phyloP scores from a whole-genome alignment of 2,113 vertebrate species.

The Phaethornis superciliosus region DNA sequence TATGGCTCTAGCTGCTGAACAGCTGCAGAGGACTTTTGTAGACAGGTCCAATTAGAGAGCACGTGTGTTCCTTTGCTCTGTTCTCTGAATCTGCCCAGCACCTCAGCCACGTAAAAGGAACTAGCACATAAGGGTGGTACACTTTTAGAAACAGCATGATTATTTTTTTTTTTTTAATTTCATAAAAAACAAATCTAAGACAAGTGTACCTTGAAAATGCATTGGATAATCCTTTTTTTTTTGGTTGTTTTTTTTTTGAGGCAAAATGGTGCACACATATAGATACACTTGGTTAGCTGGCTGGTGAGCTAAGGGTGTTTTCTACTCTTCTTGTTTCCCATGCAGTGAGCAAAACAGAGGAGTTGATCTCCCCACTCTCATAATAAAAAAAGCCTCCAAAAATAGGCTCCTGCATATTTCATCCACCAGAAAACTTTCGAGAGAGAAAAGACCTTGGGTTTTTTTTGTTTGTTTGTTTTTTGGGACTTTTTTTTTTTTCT shows the following conservation, averaged over 20 bases:
- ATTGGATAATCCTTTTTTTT: neutral
- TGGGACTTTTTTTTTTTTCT: neutral
- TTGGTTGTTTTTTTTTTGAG: neutral
- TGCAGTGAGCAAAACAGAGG: neutral
- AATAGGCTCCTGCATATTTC: conserved; percentile 32
- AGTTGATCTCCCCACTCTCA: neutral
- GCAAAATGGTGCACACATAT: neutral
- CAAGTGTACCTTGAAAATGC: neutral
- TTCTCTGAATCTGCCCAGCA: neutral
- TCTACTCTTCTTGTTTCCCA: neutral
- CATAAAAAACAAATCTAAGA: neutral
- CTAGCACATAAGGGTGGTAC: fast-evolving
- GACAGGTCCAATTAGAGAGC: neutral
- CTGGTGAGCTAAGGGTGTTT: neutral
- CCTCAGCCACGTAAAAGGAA: fast-evolving
- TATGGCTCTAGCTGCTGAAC: neutral
- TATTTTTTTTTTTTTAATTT: neutral
- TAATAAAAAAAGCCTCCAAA: neutral
- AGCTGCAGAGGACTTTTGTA: neutral
- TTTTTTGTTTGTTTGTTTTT: neutral
- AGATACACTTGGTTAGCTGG: neutral
- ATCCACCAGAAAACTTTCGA: neutral
- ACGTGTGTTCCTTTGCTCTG: neutral
- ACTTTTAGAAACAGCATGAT: neutral
- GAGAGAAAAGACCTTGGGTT: conserved; percentile 17